Conservation (phyloP, 2,113 vertebrate species). For the Ailuropoda melanoleuca region DNA sequence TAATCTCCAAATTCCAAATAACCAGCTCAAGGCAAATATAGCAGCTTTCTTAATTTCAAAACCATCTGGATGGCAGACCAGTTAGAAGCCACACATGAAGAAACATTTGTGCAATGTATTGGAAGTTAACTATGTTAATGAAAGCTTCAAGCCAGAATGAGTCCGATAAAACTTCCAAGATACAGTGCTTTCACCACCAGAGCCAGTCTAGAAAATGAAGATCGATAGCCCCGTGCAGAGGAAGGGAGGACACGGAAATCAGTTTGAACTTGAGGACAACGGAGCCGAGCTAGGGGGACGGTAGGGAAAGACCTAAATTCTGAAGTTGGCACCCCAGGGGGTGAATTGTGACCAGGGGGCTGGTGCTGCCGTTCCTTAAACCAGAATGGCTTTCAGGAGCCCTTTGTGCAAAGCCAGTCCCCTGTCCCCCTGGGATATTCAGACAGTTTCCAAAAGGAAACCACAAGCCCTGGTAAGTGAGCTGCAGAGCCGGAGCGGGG, state of each 20-base stretch:
- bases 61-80: constrained; percentile 47
- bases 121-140: constrained; percentile 72
- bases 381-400: not conserved
- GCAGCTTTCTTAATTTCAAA: constrained; percentile 70
- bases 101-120: not conserved
- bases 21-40: constrained; percentile 57
- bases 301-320: not conserved
- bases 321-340: not conserved
- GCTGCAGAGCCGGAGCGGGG: fast-evolving
- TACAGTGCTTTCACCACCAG: constrained; percentile 55
- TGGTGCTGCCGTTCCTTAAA: not conserved
- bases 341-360: not conserved
- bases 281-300: not conserved
- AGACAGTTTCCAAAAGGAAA: not conserved
- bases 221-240: constrained; percentile 3
- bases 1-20: constrained; percentile 74
- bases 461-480: not conserved
- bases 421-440: not conserved
- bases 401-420: not conserved
- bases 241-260: not conserved
- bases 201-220: constrained; percentile 59
- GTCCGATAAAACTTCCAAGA: constrained; percentile 67
- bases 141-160: constrained; percentile 74
- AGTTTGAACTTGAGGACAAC: not conserved
- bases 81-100: constrained; percentile 52